phyloP scores from a whole-genome alignment of 2,797 vertebrate species.

The Pangasius mekongensis region DNA sequence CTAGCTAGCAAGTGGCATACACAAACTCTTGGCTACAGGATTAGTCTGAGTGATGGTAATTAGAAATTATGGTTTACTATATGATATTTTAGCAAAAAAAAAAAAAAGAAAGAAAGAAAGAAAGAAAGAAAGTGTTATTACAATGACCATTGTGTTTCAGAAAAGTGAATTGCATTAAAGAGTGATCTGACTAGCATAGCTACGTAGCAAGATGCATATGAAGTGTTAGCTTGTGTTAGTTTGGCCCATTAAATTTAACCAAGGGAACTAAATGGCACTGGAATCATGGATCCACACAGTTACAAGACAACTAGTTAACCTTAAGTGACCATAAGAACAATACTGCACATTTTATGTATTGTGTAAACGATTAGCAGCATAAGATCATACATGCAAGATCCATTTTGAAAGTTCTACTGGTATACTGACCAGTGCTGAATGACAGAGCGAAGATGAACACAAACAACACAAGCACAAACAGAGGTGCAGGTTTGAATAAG shows the following conservation, averaged over 20 bases:
- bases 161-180: not conserved
- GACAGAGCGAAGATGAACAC: conserved; percentile 12
- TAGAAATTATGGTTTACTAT: not conserved
- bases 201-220: too few relatives aligned
- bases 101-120: not conserved
- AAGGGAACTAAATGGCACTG: not conserved
- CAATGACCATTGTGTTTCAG: too few relatives aligned
- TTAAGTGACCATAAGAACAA: too few relatives aligned
- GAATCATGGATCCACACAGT: not conserved
- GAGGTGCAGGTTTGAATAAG: conserved; percentile 73
- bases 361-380: not conserved
- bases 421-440: not conserved
- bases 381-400: not conserved
- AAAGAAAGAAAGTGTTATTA: not conserved
- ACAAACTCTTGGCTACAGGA: not conserved
- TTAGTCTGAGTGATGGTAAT: not conserved
- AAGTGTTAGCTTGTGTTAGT: not conserved
- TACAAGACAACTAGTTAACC: not conserved
- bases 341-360: not conserved
- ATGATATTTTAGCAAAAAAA: not conserved
- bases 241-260: not conserved
- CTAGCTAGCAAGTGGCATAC: not conserved
- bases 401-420: not conserved
- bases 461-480: conserved; percentile 51
- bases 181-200: not conserved